These are phyloP conservation scores for Idaea dimidiata DNA, from an alignment of 2,888 invertebrate genomes.

Conservation along the genomic window DNA sequence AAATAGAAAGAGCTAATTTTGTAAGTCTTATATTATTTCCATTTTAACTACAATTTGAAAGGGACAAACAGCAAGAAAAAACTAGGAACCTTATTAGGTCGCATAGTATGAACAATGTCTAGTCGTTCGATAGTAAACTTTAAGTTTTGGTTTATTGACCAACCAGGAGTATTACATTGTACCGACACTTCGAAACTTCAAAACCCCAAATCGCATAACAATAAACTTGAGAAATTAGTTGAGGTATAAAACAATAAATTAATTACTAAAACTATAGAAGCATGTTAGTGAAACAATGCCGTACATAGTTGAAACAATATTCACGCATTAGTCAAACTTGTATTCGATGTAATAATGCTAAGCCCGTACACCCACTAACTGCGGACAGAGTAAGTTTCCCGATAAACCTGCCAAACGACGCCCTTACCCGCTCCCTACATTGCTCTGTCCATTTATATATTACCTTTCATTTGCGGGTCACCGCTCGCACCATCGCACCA, in stretches of 20 bases:
- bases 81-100: no score
- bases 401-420: constrained; percentile 44
- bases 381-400: constrained; percentile 39
- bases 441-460: constrained; percentile 15
- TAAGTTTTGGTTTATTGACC: background rate
- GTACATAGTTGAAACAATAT: constrained; percentile 21
- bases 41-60: no score
- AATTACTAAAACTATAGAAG: background rate
- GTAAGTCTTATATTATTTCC: no score
- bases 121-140: no score
- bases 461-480: constrained; percentile 31
- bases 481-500: constrained; percentile 12
- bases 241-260: background rate
- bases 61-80: no score
- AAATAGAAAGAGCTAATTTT: no score
- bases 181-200: background rate
- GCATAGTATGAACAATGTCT: no score
- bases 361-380: constrained; percentile 24
- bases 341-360: constrained; percentile 25
- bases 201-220: background rate
- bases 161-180: background rate
- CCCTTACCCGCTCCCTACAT: constrained; percentile 20
- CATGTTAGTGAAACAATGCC: constrained; percentile 4
- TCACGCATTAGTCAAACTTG: constrained; percentile 21
- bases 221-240: background rate